These are phyloP conservation scores for Palythoa heliodiscus DNA, from an alignment of 92 coral and sea anemone species.

Conservation along the genomic window DNA sequence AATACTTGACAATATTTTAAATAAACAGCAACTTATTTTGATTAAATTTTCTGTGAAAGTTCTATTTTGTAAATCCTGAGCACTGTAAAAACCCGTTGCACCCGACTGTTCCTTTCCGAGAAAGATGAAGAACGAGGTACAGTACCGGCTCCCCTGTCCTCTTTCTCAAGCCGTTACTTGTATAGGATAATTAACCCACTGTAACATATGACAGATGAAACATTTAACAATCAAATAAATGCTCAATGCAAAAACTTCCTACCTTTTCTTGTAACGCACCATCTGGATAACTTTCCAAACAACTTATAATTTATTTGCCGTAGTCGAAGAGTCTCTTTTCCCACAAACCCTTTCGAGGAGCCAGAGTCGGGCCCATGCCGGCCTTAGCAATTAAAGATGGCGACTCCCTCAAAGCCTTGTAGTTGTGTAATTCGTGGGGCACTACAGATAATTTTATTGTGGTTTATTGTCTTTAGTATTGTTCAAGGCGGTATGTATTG, in stretches of 20 bases:
- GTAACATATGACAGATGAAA: background rate
- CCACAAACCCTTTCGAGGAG: slow-evolving; percentile 18
- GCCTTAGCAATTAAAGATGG: background rate
- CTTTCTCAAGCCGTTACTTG: no score
- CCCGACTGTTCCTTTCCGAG: background rate
- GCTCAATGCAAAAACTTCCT: background rate
- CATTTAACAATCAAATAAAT: no score
- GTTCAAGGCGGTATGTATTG: slow-evolving; percentile 9
- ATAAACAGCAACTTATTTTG: no score
- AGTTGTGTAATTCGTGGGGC: background rate
- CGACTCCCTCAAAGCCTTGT: background rate
- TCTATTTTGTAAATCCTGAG: no score
- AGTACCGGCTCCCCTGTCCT: background rate
- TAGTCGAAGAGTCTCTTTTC: background rate
- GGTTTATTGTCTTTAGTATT: slow-evolving; percentile 6
- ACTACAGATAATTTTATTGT: background rate
- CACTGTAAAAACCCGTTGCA: background rate
- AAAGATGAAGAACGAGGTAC: background rate
- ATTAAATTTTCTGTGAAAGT: background rate
- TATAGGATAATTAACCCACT: background rate
- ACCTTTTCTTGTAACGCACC: slow-evolving; percentile 31
- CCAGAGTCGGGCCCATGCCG: background rate
- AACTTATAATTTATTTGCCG: background rate
- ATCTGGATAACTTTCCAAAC: background rate
- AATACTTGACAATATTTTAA: no score